phyloP scores from a whole-genome alignment of 2,113 vertebrate genomes.

The Sceloporus tristichus region DNA sequence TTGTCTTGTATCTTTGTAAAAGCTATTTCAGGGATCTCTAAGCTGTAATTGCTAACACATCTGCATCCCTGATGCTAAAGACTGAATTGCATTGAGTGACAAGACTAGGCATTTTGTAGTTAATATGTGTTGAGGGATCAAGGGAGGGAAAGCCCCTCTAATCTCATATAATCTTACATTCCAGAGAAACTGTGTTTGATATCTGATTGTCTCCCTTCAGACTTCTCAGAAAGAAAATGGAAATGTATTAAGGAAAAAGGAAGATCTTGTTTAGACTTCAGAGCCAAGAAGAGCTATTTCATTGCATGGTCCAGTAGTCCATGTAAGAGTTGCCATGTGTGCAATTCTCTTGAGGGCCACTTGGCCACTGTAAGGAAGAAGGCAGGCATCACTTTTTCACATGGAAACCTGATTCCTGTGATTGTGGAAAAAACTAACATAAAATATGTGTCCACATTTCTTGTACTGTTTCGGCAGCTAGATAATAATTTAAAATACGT shows the following conservation, averaged over 20 bases:
- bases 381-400: neutral
- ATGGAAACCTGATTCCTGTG: neutral
- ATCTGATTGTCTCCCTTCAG: neutral
- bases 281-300: neutral
- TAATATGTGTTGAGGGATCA: neutral
- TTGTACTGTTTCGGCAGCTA: neutral
- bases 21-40: neutral
- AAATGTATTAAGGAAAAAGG: neutral
- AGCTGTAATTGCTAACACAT: neutral
- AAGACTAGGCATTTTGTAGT: neutral
- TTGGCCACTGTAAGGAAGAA: neutral
- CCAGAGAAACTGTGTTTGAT: neutral
- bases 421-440: neutral
- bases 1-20: neutral
- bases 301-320: neutral
- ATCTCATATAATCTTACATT: neutral
- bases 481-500: too few relatives aligned
- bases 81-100: slow-evolving; percentile 1
- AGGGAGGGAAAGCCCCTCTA: neutral
- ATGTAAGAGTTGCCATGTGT: neutral
- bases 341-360: neutral
- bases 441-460: neutral
- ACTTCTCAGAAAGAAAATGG: neutral
- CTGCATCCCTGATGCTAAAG: neutral
- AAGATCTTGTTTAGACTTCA: neutral